These are phyloP conservation scores for Drosophila nannoptera DNA, from an alignment of 1,140 invertebrate species.

Conservation along the genomic window DNA sequence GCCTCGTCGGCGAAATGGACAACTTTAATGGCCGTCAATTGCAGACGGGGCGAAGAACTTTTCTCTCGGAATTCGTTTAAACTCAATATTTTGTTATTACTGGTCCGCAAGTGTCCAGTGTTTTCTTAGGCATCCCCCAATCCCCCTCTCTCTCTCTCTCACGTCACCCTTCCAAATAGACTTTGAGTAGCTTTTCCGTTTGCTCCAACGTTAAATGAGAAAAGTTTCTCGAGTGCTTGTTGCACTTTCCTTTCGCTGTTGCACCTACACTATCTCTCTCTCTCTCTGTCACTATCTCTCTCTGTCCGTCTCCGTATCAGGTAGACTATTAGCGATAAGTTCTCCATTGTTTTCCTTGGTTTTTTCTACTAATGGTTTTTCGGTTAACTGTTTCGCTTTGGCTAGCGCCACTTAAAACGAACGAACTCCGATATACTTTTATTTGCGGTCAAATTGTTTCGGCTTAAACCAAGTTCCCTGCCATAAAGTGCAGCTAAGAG, in stretches of 20 bases:
- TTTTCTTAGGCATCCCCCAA: slow-evolving; percentile 39
- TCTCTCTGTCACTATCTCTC: too few species aligned
- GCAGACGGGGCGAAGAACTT: slow-evolving; percentile 48
- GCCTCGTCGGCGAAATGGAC: slow-evolving; percentile 16
- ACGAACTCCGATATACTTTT: slow-evolving; percentile 26
- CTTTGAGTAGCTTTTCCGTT: slow-evolving; percentile 77
- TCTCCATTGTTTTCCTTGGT: slow-evolving; percentile 21
- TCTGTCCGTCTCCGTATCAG: slow-evolving; percentile 29
- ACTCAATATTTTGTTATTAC: slow-evolving; percentile 75
- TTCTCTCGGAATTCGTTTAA: slow-evolving; percentile 55
- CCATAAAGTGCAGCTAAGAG: background rate
- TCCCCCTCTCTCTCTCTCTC: background rate
- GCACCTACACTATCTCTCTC: background rate
- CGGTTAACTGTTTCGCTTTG: slow-evolving; percentile 45
- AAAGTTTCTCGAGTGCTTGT: slow-evolving; percentile 73
- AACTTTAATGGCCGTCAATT: slow-evolving; percentile 68
- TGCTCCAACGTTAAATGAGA: slow-evolving; percentile 73
- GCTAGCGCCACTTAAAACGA: slow-evolving; percentile 25
- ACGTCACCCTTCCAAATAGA: slow-evolving; percentile 51
- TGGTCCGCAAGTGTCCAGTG: slow-evolving; percentile 57
- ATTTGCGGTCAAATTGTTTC: slow-evolving; percentile 13
- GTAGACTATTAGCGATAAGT: slow-evolving; percentile 50
- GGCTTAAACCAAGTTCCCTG: background rate
- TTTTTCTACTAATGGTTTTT: slow-evolving; percentile 61
- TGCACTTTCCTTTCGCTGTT: slow-evolving; percentile 59